phyloP scores from a whole-genome alignment of 92 coral and sea anemone genomes.

The Anthopleura xanthogrammica region DNA sequence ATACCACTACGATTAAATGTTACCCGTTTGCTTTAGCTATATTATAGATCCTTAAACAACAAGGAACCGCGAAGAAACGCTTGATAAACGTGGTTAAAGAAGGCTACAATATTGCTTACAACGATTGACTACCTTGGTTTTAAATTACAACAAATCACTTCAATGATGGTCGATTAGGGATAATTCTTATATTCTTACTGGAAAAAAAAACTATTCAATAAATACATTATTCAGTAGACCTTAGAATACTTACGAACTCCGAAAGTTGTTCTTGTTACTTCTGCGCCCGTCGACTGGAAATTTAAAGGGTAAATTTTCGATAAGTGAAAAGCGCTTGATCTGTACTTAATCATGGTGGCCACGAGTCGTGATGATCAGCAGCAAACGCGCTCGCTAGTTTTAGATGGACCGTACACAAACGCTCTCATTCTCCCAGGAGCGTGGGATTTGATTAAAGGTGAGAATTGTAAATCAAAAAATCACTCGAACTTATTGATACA shows the following conservation, averaged over 20 bases:
- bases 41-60: neutral
- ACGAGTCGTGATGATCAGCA: neutral
- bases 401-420: neutral
- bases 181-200: neutral
- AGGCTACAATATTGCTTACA: neutral
- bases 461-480: neutral
- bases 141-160: slow-evolving; percentile 18
- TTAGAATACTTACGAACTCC: slow-evolving; percentile 17
- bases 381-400: neutral
- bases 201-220: neutral
- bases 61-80: neutral
- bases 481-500: neutral
- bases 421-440: neutral
- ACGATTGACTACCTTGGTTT: slow-evolving; percentile 15
- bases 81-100: neutral
- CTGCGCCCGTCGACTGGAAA: slow-evolving; percentile 1
- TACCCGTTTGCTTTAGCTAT: neutral
- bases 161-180: slow-evolving; percentile 2
- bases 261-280: neutral
- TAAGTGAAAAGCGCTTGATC: neutral
- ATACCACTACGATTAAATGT: neutral
- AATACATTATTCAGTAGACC: neutral
- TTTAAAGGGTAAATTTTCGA: neutral
- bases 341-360: neutral
- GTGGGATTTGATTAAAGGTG: neutral